Conservation (phyloP, 2,888 invertebrate genomes). For the Sminthurides aquaticus region DNA sequence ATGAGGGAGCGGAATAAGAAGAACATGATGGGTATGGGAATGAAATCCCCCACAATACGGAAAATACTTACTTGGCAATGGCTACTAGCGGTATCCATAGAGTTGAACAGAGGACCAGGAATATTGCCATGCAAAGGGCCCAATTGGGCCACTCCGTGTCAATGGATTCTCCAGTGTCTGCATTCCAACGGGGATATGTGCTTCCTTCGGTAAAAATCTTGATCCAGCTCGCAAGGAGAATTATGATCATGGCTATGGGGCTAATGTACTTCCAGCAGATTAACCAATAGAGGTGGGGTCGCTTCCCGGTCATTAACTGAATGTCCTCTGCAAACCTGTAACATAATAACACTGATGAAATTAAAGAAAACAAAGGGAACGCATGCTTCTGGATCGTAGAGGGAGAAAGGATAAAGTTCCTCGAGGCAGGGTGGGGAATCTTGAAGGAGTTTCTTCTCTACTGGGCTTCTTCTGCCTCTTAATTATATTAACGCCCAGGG, state of each 20-base stretch:
- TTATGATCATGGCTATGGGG: conserved; percentile 78
- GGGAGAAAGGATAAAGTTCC: no score
- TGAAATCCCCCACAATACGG: no score
- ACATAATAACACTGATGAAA: no score
- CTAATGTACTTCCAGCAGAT: conserved; percentile 92
- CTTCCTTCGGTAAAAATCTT: conserved; percentile 73
- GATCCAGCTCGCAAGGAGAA: conserved; percentile 72
- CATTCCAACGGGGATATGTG: conserved; percentile 77
- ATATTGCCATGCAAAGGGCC: conserved; percentile 66
- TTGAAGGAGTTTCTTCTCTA: no score
- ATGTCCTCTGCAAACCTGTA: conserved; percentile 84
- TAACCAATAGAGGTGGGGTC: conserved; percentile 83
- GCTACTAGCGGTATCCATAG: conserved; percentile 82
- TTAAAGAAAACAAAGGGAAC: neutral
- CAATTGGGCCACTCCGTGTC: conserved; percentile 79
- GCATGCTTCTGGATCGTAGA: no score
- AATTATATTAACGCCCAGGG: no score
- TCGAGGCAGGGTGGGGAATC: no score
- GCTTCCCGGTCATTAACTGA: conserved; percentile 84
- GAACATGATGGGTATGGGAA: no score
- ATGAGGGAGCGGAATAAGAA: no score
- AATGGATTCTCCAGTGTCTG: conserved; percentile 63
- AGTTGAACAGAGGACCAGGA: conserved; percentile 69
- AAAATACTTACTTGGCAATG: conserved; percentile 64
- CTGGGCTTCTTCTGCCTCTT: no score